phyloP scores from a whole-genome alignment of 2,888 invertebrate genomes.

The Pilophorus perplexus region DNA sequence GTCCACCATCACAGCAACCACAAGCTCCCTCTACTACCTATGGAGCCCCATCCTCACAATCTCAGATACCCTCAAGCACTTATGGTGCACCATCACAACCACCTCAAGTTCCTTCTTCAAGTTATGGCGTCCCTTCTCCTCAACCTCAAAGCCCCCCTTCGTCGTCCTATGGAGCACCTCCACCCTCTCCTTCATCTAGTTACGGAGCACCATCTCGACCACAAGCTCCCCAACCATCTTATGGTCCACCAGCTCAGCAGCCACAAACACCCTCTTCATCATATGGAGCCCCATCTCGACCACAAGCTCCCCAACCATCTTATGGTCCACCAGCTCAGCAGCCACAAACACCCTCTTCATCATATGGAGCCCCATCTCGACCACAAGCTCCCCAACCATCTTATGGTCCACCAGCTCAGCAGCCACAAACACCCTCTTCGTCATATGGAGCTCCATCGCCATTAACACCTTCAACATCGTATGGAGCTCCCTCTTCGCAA shows the following conservation, averaged over 20 bases:
- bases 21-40: constrained; percentile 38
- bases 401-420: constrained; percentile 34
- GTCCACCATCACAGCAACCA: constrained; percentile 33
- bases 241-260: constrained; percentile 28
- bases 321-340: constrained; percentile 34
- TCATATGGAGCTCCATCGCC: constrained; percentile 13
- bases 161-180: constrained; percentile 38
- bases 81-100: constrained; percentile 30
- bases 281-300: constrained; percentile 44
- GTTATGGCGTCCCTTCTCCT: constrained; percentile 36
- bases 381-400: constrained; percentile 36
- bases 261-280: constrained; percentile 2
- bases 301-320: too few species aligned
- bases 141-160: constrained; percentile 42
- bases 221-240: constrained; percentile 40
- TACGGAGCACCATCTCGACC: constrained; percentile 46
- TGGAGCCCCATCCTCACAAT: constrained; percentile 36
- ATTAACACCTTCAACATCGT: constrained; percentile 40
- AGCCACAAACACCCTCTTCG: background rate
- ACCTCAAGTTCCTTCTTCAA: constrained; percentile 11
- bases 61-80: constrained; percentile 40
- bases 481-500: constrained; percentile 37
- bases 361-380: constrained; percentile 43
- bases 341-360: constrained; percentile 34
- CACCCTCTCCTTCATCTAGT: constrained; percentile 17